A percentile compares a stretch with the other conserved stretches of the same genome.
phyloP scores from a whole-genome alignment of 2,113 vertebrate species.

The Panthera leo region DNA sequence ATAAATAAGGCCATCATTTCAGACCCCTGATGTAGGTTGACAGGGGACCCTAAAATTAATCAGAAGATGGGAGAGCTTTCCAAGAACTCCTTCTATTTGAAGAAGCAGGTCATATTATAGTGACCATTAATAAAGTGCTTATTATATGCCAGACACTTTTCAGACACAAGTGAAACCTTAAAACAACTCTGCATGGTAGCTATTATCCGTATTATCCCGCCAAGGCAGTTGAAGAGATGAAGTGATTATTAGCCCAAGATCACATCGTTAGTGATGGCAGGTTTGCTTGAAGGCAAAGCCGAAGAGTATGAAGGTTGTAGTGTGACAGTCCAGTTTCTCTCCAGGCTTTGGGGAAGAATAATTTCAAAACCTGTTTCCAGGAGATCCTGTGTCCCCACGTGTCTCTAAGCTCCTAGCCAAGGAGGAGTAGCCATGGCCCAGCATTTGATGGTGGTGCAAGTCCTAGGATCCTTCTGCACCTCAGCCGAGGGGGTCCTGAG shows the following conservation, averaged over 20 bases:
- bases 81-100: background rate
- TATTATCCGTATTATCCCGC: background rate
- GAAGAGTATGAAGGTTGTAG: background rate
- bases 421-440: background rate
- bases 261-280: background rate
- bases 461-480: background rate
- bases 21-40: background rate
- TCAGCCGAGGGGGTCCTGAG: background rate
- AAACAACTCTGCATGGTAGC: background rate
- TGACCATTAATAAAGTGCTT: background rate
- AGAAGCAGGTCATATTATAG: background rate
- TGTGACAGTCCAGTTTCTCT: background rate
- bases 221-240: background rate
- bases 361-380: background rate
- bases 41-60: background rate
- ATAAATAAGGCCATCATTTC: background rate
- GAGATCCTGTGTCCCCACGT: background rate
- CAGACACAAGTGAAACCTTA: background rate
- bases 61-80: background rate
- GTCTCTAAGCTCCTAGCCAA: background rate
- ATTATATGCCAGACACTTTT: background rate
- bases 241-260: background rate
- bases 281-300: background rate
- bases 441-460: no score
- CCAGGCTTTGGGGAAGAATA: background rate